Conservation (phyloP, 2,888 invertebrate species). For the Aleiodes leptofemur region DNA sequence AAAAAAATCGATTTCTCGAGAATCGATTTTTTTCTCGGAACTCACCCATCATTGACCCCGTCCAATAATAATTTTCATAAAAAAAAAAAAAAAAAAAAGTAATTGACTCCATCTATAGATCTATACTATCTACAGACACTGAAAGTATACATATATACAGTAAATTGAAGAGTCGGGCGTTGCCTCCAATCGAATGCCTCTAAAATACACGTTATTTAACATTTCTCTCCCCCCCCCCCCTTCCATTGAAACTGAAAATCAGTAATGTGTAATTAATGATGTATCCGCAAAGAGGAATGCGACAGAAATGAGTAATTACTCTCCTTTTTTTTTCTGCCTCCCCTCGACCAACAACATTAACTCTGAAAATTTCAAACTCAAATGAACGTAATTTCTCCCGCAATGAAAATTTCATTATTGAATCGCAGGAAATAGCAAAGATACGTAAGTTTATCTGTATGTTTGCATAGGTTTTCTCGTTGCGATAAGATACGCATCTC, state of each 20-base stretch:
- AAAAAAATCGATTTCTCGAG: no score
- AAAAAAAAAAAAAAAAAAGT: not conserved
- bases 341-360: not conserved
- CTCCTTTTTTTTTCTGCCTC: not conserved
- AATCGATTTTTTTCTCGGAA: no score
- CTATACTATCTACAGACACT: not conserved
- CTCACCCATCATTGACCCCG: no score
- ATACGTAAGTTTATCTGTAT: constrained; percentile 13
- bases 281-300: constrained; percentile 5
- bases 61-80: not conserved
- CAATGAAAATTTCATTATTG: not conserved
- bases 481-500: constrained; percentile 25
- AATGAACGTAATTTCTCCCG: not conserved
- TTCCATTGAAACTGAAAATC: not conserved
- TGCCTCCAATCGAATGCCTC: constrained; percentile 13
- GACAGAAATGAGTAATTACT: not conserved
- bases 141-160: constrained; percentile 13
- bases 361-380: no score
- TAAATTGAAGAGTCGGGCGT: constrained; percentile 28
- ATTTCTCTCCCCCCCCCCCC: constrained; percentile 1
- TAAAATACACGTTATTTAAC: constrained; percentile 9
- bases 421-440: constrained; percentile 18
- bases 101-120: not conserved
- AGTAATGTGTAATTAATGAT: constrained; percentile 1
- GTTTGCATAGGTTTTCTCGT: constrained; percentile 21